Evolutionary conservation across 2,888 invertebrate genomes (phyloP).

Genomic region (Leptothorax acervorum): DNA sequence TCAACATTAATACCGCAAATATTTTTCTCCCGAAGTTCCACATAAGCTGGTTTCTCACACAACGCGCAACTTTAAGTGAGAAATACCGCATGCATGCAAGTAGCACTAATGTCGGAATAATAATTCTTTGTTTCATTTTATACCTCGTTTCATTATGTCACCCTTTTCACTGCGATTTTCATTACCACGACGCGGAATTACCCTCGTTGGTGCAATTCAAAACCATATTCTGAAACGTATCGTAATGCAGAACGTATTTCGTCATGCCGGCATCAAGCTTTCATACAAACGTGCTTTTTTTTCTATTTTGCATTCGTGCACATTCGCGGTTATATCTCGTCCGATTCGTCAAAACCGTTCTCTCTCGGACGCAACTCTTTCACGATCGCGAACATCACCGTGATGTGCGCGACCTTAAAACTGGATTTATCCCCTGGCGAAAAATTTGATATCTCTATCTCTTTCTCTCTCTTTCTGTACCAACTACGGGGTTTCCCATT

Average conservation of each 20-base stretch:
- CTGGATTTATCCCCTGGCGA: constrained; percentile 45
- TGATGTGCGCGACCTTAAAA: constrained; percentile 43
- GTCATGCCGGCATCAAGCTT: background rate
- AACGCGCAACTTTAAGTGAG: background rate
- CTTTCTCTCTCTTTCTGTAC: background rate
- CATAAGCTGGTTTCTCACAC: background rate
- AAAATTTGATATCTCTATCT: constrained; percentile 60
- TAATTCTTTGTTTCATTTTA: background rate
- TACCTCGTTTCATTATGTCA: background rate
- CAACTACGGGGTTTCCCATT: constrained; percentile 64
- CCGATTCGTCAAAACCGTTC: background rate
- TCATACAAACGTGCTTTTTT: background rate
- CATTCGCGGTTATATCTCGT: background rate
- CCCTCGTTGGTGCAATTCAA: background rate
- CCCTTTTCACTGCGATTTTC: background rate
- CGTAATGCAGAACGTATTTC: background rate
- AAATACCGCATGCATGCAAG: background rate
- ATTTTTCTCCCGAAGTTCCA: background rate
- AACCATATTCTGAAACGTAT: background rate
- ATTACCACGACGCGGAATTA: background rate
- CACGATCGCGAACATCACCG: constrained; percentile 10
- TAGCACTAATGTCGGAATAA: background rate
- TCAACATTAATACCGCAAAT: background rate
- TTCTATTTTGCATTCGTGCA: background rate
- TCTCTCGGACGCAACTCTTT: constrained; percentile 10